Conservation (phyloP, 2,113 vertebrate species). For the Phocoena phocoena region DNA sequence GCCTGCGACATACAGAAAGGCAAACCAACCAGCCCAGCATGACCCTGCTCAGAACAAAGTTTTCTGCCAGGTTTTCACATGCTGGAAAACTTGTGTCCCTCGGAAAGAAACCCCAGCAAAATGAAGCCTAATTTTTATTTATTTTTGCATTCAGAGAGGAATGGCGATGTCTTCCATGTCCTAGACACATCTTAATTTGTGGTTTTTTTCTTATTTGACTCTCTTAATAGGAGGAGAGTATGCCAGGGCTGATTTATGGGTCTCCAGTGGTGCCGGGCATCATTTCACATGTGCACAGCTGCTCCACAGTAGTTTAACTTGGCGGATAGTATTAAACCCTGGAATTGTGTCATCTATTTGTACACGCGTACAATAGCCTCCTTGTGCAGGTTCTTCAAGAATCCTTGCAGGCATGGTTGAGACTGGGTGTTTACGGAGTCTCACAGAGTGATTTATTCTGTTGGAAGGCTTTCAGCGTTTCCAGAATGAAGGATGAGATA, state of each 20-base stretch:
- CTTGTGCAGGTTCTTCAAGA: conserved; percentile 86
- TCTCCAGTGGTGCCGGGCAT: conserved; percentile 84
- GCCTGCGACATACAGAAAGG: background rate
- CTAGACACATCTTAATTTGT: conserved; percentile 84
- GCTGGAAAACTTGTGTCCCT: conserved; percentile 29
- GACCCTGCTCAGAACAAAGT: conserved; percentile 8
- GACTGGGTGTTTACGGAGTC: conserved; percentile 78
- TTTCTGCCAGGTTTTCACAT: conserved; percentile 42
- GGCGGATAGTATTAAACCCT: conserved; percentile 86
- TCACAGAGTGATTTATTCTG: conserved; percentile 81
- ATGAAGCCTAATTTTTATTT: conserved; percentile 70
- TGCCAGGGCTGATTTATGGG: conserved; percentile 86
- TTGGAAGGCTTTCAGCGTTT: conserved; percentile 76
- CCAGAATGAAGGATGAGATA: conserved; percentile 80
- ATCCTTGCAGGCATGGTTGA: conserved; percentile 72
- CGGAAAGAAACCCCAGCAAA: conserved; percentile 41
- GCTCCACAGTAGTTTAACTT: conserved; percentile 87
- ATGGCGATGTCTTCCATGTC: conserved; percentile 80
- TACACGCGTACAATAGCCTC: conserved; percentile 85
- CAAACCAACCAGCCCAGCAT: background rate
- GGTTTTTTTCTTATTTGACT: conserved; percentile 78
- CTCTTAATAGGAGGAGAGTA: conserved; percentile 87
- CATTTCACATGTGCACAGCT: conserved; percentile 89
- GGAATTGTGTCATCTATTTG: conserved; percentile 90
- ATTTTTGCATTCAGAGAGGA: conserved; percentile 71